phyloP scores from a whole-genome alignment of 2,888 invertebrate species.

The Cenopis cana region DNA sequence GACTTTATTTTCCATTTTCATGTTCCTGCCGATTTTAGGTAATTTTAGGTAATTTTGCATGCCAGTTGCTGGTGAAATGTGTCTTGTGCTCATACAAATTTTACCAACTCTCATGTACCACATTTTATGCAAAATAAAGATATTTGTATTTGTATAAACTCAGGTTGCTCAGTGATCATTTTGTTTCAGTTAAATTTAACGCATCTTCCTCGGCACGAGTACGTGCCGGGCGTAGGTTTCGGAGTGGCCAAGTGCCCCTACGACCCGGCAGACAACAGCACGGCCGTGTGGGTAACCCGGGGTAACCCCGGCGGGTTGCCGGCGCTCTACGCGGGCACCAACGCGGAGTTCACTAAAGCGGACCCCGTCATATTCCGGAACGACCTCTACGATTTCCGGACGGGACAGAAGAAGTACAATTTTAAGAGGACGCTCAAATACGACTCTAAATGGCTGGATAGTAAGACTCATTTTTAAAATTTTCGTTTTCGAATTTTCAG shows the following conservation, averaged over 20 bases:
- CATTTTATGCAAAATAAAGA: too few relatives aligned
- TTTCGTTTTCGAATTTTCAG: too few relatives aligned
- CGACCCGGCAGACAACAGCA: conserved; percentile 90
- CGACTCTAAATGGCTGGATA: conserved; percentile 90
- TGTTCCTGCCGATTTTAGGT: too few relatives aligned
- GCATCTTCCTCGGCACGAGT: conserved; percentile 84
- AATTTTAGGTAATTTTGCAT: too few relatives aligned
- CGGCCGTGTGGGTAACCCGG: conserved; percentile 88
- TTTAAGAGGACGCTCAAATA: conserved; percentile 89
- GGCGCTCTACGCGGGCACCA: conserved; percentile 89
- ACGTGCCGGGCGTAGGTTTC: conserved; percentile 87
- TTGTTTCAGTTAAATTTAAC: conserved; percentile 80
- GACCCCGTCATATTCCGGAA: conserved; percentile 90
- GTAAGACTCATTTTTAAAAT: conserved; percentile 73
- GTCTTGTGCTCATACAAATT: too few relatives aligned
- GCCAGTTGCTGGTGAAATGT: too few relatives aligned
- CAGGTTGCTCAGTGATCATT: conserved; percentile 31
- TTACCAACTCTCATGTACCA: too few relatives aligned
- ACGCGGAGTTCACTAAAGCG: conserved; percentile 89
- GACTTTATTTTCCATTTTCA: too few relatives aligned
- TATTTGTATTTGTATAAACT: too few relatives aligned
- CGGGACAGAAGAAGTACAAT: conserved; percentile 85
- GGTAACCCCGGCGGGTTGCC: conserved; percentile 88
- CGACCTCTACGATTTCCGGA: conserved; percentile 86
- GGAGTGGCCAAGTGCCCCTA: conserved; percentile 90